Evolutionary conservation across 2,888 invertebrate genomes (phyloP).

Genomic region (Volucella zonaria): DNA sequence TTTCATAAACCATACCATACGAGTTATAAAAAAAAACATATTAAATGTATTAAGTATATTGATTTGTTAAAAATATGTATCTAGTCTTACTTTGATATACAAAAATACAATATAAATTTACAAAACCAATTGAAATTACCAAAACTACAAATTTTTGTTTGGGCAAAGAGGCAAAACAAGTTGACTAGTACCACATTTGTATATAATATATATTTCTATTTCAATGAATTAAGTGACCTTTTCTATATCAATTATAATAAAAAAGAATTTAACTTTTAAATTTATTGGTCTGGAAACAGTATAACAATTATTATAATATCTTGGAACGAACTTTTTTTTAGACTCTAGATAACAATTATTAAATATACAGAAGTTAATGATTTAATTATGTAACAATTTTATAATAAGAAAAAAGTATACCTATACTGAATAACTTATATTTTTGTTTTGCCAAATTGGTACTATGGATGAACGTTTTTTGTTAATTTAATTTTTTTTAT

Average conservation of each 20-base stretch:
- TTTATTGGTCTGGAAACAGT: conserved; percentile 44
- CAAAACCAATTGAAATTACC: too few species aligned
- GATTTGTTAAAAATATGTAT: too few species aligned
- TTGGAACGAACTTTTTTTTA: conserved; percentile 12
- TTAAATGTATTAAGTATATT: too few species aligned
- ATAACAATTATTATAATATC: conserved; percentile 42
- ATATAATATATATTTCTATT: not conserved
- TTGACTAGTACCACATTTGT: not conserved
- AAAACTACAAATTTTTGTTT: not conserved
- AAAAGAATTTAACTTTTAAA: conserved; percentile 21
- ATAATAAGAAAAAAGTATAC: conserved; percentile 22
- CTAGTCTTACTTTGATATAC: too few species aligned
- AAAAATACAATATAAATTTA: too few species aligned
- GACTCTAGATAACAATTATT: conserved; percentile 2
- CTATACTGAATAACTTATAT: not conserved
- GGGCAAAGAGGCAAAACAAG: not conserved
- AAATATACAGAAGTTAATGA: not conserved
- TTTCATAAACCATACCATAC: too few species aligned
- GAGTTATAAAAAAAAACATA: too few species aligned
- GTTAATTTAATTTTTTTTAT: too few species aligned
- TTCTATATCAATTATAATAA: conserved; percentile 10
- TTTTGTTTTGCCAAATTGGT: conserved; percentile 1
- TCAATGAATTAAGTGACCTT: conserved; percentile 8
- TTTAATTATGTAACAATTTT: conserved; percentile 37
- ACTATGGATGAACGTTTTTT: conserved; percentile 9